Evolutionary conservation across 2,888 invertebrate species (phyloP).

Genomic region (Callyntrura sp.): DNA sequence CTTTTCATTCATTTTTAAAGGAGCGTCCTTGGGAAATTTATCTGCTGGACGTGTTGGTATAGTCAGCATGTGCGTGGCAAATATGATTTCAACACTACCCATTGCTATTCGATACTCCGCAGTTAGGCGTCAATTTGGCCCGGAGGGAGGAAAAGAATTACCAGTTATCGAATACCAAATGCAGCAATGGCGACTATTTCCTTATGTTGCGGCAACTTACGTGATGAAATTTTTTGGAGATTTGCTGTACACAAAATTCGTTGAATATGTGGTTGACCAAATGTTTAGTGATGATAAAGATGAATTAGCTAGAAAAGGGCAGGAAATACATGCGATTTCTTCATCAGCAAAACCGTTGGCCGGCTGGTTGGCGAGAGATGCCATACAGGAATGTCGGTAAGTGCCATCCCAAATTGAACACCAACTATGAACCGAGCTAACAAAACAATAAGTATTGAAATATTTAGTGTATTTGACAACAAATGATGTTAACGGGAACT

Average conservation of each 20-base stretch:
- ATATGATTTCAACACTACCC: conserved; percentile 83
- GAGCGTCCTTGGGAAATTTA: conserved; percentile 82
- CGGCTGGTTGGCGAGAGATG: conserved; percentile 94
- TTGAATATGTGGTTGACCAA: conserved; percentile 77
- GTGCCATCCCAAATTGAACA: too few species aligned
- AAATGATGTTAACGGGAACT: conserved; percentile 2
- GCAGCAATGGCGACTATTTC: conserved; percentile 87
- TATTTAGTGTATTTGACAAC: background rate
- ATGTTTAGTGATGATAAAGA: conserved; percentile 77
- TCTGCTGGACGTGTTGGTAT: conserved; percentile 79
- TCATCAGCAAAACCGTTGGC: conserved; percentile 88
- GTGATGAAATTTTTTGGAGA: conserved; percentile 85
- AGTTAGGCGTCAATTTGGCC: conserved; percentile 85
- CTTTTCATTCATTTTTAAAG: too few species aligned
- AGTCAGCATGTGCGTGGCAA: conserved; percentile 77
- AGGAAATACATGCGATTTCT: conserved; percentile 87
- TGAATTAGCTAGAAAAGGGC: conserved; percentile 84
- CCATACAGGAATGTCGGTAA: conserved; percentile 94
- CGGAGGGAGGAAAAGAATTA: conserved; percentile 71
- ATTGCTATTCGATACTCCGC: conserved; percentile 87
- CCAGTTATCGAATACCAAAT: conserved; percentile 83
- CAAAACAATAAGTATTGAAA: too few species aligned
- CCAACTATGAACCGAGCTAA: too few species aligned
- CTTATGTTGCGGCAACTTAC: conserved; percentile 86
- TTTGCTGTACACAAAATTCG: conserved; percentile 83